phyloP scores from a whole-genome alignment of 2,797 vertebrate species.

The Acipenser ruthenus region DNA sequence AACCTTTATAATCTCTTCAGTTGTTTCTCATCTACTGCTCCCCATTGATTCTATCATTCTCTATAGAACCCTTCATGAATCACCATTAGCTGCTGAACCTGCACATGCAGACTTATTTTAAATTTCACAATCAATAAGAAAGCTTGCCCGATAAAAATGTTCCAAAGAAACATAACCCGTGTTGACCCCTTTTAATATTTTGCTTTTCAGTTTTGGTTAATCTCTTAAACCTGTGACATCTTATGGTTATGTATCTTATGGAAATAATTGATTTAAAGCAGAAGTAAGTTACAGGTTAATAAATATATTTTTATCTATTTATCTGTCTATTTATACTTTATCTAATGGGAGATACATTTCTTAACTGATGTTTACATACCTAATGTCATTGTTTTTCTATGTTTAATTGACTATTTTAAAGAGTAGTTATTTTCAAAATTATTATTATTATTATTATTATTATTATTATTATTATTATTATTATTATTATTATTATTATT shows the following conservation, averaged over 20 bases:
- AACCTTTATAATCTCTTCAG: conserved; percentile 57
- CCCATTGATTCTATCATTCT: conserved; percentile 64
- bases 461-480: too few relatives aligned
- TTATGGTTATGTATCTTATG: conserved; percentile 22
- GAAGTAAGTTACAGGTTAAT: too few relatives aligned
- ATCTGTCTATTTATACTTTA: too few relatives aligned
- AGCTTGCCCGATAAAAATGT: conserved; percentile 21
- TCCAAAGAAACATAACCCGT: conserved; percentile 34
- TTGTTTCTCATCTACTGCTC: conserved; percentile 71
- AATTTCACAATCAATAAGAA: conserved; percentile 50
- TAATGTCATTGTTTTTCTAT: too few relatives aligned
- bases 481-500: too few relatives aligned
- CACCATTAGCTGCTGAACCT: conserved; percentile 34
- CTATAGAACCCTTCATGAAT: conserved; percentile 51
- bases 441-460: too few relatives aligned
- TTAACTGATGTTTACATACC: too few relatives aligned
- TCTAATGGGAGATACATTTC: too few relatives aligned
- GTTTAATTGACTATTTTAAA: too few relatives aligned
- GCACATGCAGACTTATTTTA: conserved; percentile 44
- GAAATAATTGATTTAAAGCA: conserved; percentile 22
- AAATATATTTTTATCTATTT: too few relatives aligned
- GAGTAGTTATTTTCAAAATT: too few relatives aligned
- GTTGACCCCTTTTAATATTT: conserved; percentile 41
- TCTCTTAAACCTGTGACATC: conserved; percentile 43
- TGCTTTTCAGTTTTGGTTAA: conserved; percentile 43